Conservation (phyloP, 2,113 vertebrate genomes). For the Centropus unirufus region DNA sequence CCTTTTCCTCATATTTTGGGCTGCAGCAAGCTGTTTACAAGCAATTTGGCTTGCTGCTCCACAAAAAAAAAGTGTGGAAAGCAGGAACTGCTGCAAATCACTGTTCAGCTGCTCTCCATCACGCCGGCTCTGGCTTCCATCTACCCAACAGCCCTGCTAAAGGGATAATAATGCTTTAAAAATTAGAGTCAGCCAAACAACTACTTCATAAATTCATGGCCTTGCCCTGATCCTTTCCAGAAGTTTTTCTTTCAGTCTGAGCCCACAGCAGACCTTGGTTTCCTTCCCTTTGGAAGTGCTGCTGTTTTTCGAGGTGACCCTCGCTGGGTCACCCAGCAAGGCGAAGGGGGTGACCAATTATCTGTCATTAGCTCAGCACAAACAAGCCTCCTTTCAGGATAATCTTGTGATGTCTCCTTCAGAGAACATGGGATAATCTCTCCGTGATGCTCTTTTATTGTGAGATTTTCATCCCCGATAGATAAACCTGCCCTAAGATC, state of each 20-base stretch:
- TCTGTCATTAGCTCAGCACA: conserved; percentile 12
- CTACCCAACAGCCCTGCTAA: conserved; percentile 44
- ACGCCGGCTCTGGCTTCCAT: conserved; percentile 58
- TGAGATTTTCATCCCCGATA: conserved; percentile 25
- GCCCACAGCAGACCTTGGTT: neutral
- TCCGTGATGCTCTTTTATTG: neutral
- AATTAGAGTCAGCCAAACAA: conserved; percentile 59
- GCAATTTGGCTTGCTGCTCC: neutral
- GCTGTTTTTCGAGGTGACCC: neutral
- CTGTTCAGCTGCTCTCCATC: conserved; percentile 59
- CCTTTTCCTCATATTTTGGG: neutral
- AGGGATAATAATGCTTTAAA: conserved; percentile 73
- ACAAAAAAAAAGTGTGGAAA: neutral
- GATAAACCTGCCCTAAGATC: conserved; percentile 6
- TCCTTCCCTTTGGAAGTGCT: conserved; percentile 15
- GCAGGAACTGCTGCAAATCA: conserved; percentile 35
- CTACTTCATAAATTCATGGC: conserved; percentile 69
- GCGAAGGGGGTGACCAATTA: conserved; percentile 26
- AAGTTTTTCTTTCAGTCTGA: conserved; percentile 43
- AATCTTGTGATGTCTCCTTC: conserved; percentile 46
- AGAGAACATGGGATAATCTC: conserved; percentile 34
- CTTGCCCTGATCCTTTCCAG: conserved; percentile 65
- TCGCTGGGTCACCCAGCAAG: neutral
- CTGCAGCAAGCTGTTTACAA: conserved; percentile 6
- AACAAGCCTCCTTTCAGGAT: neutral